Evolutionary conservation across 2,888 invertebrate genomes (phyloP), one percentile per base, ranked within the genome.

Genomic region (Gerris lacustris): DNA sequence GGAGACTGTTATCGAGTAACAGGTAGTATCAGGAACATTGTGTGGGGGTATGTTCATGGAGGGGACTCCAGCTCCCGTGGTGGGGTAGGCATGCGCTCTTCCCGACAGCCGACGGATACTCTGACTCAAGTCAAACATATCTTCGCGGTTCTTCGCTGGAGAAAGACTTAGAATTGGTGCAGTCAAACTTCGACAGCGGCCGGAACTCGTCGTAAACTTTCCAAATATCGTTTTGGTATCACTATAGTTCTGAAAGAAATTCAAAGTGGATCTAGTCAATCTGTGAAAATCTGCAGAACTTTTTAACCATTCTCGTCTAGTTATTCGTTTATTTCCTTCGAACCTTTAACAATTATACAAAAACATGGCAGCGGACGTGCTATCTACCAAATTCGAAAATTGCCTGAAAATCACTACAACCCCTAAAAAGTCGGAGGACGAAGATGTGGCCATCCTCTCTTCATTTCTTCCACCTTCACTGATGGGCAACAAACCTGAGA

Each of bases 371-470:
- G 86, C 88, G 75, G 90, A 91, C 82, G 86, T 90, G 77, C 81
- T 92, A 78, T 89, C 90, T 83, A 89, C 89, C 77, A 88, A 91
- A 80, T 85, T 92, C 70, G 79, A 81, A 68, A 80, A 78, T 79
- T 89, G 67, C 67, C 74, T 77, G 68, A 79, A 88, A 80, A 83
- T 92, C 79, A 87, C 87, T 75, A 91, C 88, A 62, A 88, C 90
- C 69, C 91, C 91, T n/a, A 89, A 89, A 78, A 91, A 92, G 17
- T 84, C 91, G 79, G 91, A 92, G 78, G 91, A 92, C 81, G 92
- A 93, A 82, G 94, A 94, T 82, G 87, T 93, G 73, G 93, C 93
- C 70, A 87, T 94, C 77, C 83, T 93, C 77, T 91, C 92, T 75
- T 91, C 92, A 88, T 90, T 93, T 78, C 83, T 92, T 73, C 88